These are phyloP conservation scores for Orycteropus afer DNA, from an alignment of 2,113 vertebrate genomes.

Conservation along the genomic window DNA sequence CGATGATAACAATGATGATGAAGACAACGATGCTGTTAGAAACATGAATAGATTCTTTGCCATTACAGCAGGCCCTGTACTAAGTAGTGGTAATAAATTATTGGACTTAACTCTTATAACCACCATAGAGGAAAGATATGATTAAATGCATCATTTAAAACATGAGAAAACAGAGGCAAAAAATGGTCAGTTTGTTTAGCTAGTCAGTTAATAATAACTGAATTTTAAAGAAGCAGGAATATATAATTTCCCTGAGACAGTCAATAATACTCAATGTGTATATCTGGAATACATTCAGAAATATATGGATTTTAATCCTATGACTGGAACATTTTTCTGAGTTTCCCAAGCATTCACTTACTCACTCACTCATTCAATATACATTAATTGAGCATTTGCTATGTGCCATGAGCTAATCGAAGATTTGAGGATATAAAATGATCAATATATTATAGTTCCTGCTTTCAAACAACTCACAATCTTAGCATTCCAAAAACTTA, in stretches of 20 bases:
- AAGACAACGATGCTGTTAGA: background rate
- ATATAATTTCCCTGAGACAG: conserved; percentile 26
- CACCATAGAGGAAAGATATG: background rate
- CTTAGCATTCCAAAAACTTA: background rate
- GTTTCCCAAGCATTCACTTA: background rate
- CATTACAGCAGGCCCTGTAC: background rate
- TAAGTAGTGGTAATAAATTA: background rate
- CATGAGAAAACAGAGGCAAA: background rate
- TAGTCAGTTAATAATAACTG: conserved; percentile 8
- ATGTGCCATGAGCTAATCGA: background rate
- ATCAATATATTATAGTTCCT: background rate
- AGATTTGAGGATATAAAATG: background rate
- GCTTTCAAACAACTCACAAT: background rate
- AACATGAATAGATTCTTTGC: background rate
- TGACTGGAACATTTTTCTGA: background rate
- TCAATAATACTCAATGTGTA: background rate
- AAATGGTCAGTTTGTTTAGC: background rate
- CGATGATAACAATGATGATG: background rate
- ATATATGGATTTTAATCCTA: background rate
- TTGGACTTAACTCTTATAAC: background rate
- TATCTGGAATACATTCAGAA: background rate
- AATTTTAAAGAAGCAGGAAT: conserved; percentile 22
- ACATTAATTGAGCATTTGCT: background rate
- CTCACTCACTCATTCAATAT: background rate
- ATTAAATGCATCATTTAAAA: background rate